A percentile compares a stretch with the other conserved stretches of the same genome.
phyloP scores from a whole-genome alignment of 2,888 invertebrate species.

The Labia minor region DNA sequence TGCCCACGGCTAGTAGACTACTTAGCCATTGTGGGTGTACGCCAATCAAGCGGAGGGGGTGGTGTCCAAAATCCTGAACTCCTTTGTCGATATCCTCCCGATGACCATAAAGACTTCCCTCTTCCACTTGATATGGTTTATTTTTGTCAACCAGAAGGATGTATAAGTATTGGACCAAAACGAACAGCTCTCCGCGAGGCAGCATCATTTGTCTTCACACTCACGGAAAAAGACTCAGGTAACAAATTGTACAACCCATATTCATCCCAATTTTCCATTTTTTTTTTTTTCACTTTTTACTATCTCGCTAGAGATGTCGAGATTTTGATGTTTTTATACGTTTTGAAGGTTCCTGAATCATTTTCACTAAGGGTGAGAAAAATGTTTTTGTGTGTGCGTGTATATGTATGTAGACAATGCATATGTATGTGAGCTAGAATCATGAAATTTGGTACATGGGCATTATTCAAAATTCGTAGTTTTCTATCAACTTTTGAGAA shows the following conservation, averaged over 20 bases:
- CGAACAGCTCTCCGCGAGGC: slow-evolving; percentile 76
- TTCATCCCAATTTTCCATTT: too few relatives aligned
- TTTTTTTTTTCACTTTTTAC: too few relatives aligned
- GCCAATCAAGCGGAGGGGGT: slow-evolving; percentile 43
- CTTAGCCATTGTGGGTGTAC: slow-evolving; percentile 89
- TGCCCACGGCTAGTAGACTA: slow-evolving; percentile 90
- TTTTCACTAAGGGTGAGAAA: too few relatives aligned
- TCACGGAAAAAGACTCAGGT: slow-evolving; percentile 98
- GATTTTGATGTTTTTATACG: too few relatives aligned
- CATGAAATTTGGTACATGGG: too few relatives aligned
- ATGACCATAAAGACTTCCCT: slow-evolving; percentile 94
- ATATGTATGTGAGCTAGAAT: too few relatives aligned
- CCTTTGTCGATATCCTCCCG: slow-evolving; percentile 85
- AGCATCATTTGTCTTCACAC: slow-evolving; percentile 92
- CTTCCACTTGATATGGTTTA: slow-evolving; percentile 97
- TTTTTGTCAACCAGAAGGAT: slow-evolving; percentile 99
- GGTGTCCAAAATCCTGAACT: slow-evolving; percentile 77
- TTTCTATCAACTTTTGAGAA: too few relatives aligned
- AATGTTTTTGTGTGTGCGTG: too few relatives aligned
- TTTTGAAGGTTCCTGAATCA: too few relatives aligned
- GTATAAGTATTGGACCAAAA: slow-evolving; percentile 81
- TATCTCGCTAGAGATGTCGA: too few relatives aligned
- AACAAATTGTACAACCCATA: slow-evolving; percentile 27
- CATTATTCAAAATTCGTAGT: too few relatives aligned
- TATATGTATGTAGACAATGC: too few relatives aligned